Evolutionary conservation across 2,888 invertebrate genomes (phyloP).

Genomic region (Neuroscelio doddi): DNA sequence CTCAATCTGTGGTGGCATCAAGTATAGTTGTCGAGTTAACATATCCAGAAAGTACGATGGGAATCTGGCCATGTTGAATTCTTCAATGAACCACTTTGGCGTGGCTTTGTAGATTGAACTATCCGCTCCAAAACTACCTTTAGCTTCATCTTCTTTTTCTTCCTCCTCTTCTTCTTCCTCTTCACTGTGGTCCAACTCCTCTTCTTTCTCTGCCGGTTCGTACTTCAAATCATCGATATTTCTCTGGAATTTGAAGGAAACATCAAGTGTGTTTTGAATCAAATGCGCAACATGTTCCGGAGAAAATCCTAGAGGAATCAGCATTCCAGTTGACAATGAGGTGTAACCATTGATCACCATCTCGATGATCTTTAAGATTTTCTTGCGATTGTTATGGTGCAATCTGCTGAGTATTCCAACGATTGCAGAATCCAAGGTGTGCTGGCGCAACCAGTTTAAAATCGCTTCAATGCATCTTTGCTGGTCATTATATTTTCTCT

Average conservation of each 20-base stretch:
- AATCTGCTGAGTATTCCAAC: conserved; percentile 78
- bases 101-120: conserved; percentile 24
- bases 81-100: conserved; percentile 77
- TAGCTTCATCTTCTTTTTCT: conserved; percentile 51
- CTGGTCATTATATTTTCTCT: conserved; percentile 74
- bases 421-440: conserved; percentile 81
- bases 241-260: conserved; percentile 54
- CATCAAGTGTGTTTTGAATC: conserved; percentile 35
- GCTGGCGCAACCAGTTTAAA: conserved; percentile 84
- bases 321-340: conserved; percentile 75
- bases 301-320: conserved; percentile 74
- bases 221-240: conserved; percentile 48
- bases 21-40: conserved; percentile 77
- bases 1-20: conserved; percentile 83
- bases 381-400: conserved; percentile 74
- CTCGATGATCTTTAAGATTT: conserved; percentile 76
- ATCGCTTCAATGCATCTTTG: conserved; percentile 82
- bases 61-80: conserved; percentile 76
- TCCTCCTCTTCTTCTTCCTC: conserved; percentile 45
- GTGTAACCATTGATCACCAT: conserved; percentile 79
- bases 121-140: conserved; percentile 7
- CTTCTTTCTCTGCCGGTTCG: conserved; percentile 25
- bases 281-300: conserved; percentile 36
- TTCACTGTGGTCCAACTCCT: conserved; percentile 42
- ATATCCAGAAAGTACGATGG: conserved; percentile 82